phyloP scores from a whole-genome alignment of 2,888 invertebrate species.

The Artemia sinica region DNA sequence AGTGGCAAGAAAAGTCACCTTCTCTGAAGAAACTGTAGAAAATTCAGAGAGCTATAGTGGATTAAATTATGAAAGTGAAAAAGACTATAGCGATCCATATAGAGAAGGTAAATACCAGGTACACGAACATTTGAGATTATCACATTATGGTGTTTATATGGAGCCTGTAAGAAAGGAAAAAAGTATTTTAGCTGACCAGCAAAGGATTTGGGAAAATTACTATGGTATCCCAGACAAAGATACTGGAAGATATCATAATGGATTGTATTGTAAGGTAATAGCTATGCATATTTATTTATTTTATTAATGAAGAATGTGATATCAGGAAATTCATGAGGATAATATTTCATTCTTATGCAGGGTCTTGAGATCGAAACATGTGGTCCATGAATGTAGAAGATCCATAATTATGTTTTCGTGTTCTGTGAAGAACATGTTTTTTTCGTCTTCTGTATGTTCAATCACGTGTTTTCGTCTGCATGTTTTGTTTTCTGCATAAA shows the following conservation, averaged over 20 bases:
- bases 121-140: not conserved
- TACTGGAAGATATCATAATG: not conserved
- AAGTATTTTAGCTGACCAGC: not conserved
- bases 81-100: not conserved
- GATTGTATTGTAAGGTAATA: too few relatives aligned
- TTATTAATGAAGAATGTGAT: too few relatives aligned
- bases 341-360: too few relatives aligned
- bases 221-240: not conserved
- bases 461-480: too few relatives aligned
- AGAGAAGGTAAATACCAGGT: not conserved
- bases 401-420: too few relatives aligned
- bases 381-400: too few relatives aligned
- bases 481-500: too few relatives aligned
- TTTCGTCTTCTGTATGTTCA: too few relatives aligned
- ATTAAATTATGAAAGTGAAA: conserved; percentile 2
- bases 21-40: not conserved
- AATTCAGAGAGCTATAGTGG: not conserved
- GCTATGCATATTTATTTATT: too few relatives aligned
- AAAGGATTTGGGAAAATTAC: not conserved
- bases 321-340: too few relatives aligned
- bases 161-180: not conserved
- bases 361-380: too few relatives aligned
- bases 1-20: not conserved
- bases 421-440: too few relatives aligned
- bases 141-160: not conserved